phyloP scores from a whole-genome alignment of 1,140 invertebrate species.

The Drosophila sturtevanti region DNA sequence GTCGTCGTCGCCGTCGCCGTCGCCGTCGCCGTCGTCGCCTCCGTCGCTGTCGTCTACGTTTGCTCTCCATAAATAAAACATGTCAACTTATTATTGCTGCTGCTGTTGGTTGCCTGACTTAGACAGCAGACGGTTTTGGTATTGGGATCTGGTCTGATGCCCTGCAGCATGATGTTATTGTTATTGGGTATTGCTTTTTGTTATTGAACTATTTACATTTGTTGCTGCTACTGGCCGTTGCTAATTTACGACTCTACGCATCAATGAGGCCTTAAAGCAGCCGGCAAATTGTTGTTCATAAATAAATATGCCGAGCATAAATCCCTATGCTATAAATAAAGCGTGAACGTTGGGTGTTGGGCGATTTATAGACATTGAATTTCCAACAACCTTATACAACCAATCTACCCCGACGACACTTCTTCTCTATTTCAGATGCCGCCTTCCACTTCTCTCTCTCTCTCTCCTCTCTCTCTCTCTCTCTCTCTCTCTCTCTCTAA shows the following conservation, averaged over 20 bases:
- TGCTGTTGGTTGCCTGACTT: constrained; percentile 36
- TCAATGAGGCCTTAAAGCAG: constrained; percentile 67
- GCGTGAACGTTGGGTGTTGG: constrained; percentile 39
- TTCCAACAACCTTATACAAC: constrained; percentile 35
- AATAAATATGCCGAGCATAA: constrained; percentile 76
- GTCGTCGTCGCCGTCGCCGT: too few species aligned
- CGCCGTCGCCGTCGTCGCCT: constrained; percentile 26
- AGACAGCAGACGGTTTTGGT: constrained; percentile 47
- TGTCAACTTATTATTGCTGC: constrained; percentile 74
- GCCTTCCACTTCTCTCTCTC: too few species aligned
- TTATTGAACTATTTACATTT: constrained; percentile 82
- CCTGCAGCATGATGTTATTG: constrained; percentile 53
- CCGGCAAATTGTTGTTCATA: constrained; percentile 77
- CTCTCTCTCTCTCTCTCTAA: too few species aligned
- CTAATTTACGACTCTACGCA: constrained; percentile 69
- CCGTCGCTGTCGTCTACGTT: constrained; percentile 60
- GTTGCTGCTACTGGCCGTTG: constrained; percentile 57
- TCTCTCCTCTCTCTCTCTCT: too few species aligned
- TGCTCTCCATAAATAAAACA: constrained; percentile 76
- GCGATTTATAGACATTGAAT: constrained; percentile 73
- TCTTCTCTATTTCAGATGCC: too few species aligned
- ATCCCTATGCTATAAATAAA: constrained; percentile 67
- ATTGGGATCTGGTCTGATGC: neutral
- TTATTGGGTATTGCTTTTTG: constrained; percentile 61
- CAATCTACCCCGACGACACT: neutral